phyloP scores from a whole-genome alignment of 2,888 invertebrate species.

The Mimas tiliae region DNA sequence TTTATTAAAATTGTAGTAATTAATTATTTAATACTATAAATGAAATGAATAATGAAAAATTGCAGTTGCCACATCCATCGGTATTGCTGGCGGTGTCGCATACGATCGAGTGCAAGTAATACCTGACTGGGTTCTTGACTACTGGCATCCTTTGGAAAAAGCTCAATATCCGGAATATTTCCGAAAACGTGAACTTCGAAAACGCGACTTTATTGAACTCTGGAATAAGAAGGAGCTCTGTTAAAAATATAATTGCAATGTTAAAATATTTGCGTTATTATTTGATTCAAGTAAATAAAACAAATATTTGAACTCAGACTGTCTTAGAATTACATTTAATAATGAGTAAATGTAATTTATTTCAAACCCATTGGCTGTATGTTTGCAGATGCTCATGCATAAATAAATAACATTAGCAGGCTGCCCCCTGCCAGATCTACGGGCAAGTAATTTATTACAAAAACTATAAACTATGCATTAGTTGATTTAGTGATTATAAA shows the following conservation, averaged over 20 bases:
- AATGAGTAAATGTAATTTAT: too few species aligned
- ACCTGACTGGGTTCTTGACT: conserved; percentile 95
- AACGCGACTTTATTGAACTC: conserved; percentile 91
- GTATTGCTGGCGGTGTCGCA: conserved; percentile 91
- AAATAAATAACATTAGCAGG: too few species aligned
- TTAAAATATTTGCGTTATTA: not conserved
- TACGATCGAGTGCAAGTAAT: conserved; percentile 87
- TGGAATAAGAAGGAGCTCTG: conserved; percentile 87
- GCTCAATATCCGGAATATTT: conserved; percentile 97
- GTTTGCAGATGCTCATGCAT: too few species aligned
- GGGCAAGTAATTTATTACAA: too few species aligned
- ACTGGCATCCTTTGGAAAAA: conserved; percentile 97
- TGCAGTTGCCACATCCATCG: conserved; percentile 84
- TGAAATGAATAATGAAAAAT: conserved; percentile 24
- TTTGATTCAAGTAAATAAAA: not conserved
- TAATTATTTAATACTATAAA: too few species aligned
- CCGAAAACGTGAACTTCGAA: conserved; percentile 92
- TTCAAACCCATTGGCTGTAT: too few species aligned
- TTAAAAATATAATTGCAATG: conserved; percentile 57
- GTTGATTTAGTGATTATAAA: too few species aligned
- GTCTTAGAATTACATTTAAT: too few species aligned
- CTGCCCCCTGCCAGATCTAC: too few species aligned
- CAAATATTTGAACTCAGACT: too few species aligned
- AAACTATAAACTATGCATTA: too few species aligned
- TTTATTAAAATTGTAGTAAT: too few species aligned